Base-by-base conservation (phyloP, 2,888 invertebrate species). In the Fabriciana adippe region DNA sequence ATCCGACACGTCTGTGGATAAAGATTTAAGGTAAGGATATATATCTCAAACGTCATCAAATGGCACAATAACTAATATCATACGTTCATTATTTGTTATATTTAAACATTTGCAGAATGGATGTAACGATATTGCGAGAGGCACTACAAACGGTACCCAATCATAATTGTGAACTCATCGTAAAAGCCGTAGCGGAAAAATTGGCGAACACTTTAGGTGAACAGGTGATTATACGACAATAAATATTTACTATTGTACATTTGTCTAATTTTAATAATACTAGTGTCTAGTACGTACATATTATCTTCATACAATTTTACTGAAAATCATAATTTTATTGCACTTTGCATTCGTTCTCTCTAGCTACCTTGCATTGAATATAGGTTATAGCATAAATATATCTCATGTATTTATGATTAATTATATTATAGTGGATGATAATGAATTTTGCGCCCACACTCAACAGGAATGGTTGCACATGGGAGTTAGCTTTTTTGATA, bases 111-210 rank as follows among this genome's bases (percentile, higher is more conserved):
- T 81, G 18, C 79, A 93, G 93, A 84, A 93, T 82, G 89, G 94
- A 83, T 83, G 93, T 94, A 18, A 93, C 93, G 64, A 94, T 95
- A 79, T 92, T 98, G 70, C 96, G 97, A 78, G 97, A 97, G 88
- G 97, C 98, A 21, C 90, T 98, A 67, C 95, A 96, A 78, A 95
- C 95, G 66, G 96, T 97, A 61, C 97, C 97, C 45, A 97, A 96
- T 86, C 96, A 96, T 76, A 95, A 93, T 75, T 95, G 97, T 50
- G 99, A 99, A 87, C 95, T 96, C 75, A 96, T 97, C 86, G 91
- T 98, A 59, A 95, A 97, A 76, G 96, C 95, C 71, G 97, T 98
- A 31, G 96, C 98, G 0, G 94, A 95, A 60, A 96, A 97, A 83
- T 90, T 98, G 71, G 97, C 98, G 0, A 96, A 96, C 75, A 94